phyloP scores from a whole-genome alignment of 2,113 vertebrate species.

The Otus sunia region DNA sequence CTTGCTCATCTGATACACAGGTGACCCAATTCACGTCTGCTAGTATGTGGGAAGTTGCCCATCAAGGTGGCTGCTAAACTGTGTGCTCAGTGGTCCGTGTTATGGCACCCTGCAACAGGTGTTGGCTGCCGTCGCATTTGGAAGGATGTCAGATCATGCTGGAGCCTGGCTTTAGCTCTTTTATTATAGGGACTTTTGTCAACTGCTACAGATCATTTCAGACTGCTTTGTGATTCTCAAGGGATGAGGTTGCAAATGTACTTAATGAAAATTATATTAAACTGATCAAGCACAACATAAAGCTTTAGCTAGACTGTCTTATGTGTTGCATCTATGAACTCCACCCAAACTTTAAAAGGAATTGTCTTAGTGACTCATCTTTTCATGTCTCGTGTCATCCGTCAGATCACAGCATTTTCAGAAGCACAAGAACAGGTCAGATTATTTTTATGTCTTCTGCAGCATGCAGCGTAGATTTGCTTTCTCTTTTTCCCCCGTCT shows the following conservation, averaged over 20 bases:
- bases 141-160: neutral
- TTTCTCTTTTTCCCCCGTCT: neutral
- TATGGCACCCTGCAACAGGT: neutral
- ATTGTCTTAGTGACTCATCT: conserved; percentile 12
- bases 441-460: conserved; percentile 37
- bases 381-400: neutral
- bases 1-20: neutral
- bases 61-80: neutral
- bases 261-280: conserved; percentile 32
- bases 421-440: neutral
- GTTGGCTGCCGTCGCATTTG: neutral
- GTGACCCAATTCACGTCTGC: neutral
- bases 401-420: conserved; percentile 26
- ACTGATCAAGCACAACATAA: neutral
- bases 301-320: neutral
- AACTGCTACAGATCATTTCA: neutral
- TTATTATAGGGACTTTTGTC: neutral
- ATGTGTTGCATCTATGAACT: neutral
- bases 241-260: neutral
- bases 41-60: neutral
- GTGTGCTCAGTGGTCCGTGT: accelerated
- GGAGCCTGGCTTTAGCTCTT: neutral
- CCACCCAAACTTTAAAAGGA: neutral
- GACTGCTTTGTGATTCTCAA: neutral
- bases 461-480: neutral